phyloP scores from a whole-genome alignment of 1,140 invertebrate species.

The Nasonia vitripennis region DNA sequence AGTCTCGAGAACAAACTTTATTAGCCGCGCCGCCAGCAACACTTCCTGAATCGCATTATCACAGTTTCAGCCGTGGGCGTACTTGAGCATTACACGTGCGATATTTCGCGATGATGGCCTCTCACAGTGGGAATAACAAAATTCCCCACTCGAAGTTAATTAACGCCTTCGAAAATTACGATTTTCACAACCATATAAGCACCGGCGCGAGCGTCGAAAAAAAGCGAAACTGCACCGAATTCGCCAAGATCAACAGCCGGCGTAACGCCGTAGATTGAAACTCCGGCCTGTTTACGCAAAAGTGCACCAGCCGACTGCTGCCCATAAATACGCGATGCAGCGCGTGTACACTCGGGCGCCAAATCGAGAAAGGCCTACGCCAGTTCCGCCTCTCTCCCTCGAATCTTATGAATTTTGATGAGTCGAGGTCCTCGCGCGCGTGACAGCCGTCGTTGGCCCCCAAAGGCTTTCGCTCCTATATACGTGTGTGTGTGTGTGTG shows the following conservation, averaged over 20 bases:
- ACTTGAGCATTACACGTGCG: not conserved
- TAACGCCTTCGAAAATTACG: too few relatives aligned
- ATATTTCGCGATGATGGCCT: too few relatives aligned
- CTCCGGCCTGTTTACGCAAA: constrained; percentile 33
- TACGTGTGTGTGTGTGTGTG: too few relatives aligned
- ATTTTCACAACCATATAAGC: too few relatives aligned
- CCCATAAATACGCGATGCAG: constrained; percentile 66
- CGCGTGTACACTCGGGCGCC: constrained; percentile 47
- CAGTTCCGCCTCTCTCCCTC: not conserved
- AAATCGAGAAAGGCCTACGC: constrained; percentile 63
- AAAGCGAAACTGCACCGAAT: not conserved
- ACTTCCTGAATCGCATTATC: not conserved
- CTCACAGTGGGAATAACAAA: too few relatives aligned
- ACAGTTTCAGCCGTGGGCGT: not conserved
- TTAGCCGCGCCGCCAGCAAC: not conserved
- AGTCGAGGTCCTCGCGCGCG: constrained; percentile 60
- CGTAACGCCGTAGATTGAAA: constrained; percentile 10
- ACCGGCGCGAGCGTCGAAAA: too few relatives aligned
- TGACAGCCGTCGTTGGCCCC: constrained; percentile 52
- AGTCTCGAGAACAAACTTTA: constrained; percentile 7
- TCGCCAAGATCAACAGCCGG: not conserved
- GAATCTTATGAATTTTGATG: constrained; percentile 72
- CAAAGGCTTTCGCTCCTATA: not conserved
- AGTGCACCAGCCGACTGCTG: constrained; percentile 41
- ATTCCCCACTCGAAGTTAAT: too few relatives aligned